Percentiles rank a stretch among this genome's conserved stretches.
phyloP scores from a whole-genome alignment of 2,113 vertebrate species.

The Zosterops pallidus region DNA sequence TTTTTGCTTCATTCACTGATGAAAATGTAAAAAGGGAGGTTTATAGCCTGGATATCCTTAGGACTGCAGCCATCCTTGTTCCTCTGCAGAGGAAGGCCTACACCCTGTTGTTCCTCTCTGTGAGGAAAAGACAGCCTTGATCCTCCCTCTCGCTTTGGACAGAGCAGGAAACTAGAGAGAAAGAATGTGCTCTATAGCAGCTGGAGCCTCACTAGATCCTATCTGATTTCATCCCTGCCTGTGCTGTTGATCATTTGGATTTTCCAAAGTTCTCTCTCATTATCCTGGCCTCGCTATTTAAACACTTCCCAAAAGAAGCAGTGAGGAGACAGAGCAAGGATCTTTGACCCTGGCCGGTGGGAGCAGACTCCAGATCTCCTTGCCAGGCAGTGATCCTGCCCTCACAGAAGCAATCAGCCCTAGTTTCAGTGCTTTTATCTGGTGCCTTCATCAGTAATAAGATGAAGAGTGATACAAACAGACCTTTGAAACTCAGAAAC shows the following conservation, averaged over 20 bases:
- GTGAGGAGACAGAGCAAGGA: not conserved
- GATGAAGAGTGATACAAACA: not conserved
- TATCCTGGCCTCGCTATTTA: not conserved
- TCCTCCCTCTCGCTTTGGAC: not conserved
- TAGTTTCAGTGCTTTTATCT: accelerated
- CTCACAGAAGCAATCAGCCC: not conserved
- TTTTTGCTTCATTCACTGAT: not conserved
- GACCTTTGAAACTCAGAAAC: not conserved
- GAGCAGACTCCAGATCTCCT: not conserved
- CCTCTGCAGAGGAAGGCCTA: not conserved
- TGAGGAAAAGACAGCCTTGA: not conserved
- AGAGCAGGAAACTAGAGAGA: not conserved
- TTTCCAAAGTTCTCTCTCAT: not conserved
- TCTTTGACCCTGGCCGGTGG: not conserved
- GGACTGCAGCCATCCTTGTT: not conserved
- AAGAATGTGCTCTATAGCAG: accelerated
- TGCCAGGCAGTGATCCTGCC: accelerated
- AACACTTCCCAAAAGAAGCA: not conserved
- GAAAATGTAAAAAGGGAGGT: accelerated
- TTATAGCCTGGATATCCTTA: not conserved
- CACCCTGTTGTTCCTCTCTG: not conserved
- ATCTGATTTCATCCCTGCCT: not conserved
- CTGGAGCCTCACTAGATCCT: not conserved
- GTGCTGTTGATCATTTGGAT: not conserved
- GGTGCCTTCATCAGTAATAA: not conserved